Base-by-base conservation (phyloP, 2,113 vertebrate species). In the Gallinago paraguaiae region DNA sequence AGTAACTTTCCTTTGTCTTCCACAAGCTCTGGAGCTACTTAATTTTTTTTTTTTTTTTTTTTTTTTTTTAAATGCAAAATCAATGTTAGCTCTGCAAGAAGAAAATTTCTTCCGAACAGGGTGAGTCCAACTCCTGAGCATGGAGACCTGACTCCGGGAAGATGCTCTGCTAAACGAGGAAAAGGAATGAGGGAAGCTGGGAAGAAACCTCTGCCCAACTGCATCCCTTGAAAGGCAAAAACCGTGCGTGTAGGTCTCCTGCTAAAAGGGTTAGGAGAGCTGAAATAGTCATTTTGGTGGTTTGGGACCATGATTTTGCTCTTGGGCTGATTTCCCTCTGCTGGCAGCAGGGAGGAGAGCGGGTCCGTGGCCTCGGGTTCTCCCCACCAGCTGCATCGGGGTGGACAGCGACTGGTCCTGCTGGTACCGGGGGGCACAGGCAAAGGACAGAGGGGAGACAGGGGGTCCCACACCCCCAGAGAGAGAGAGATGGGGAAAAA, bases 361-460 rank as follows among this genome's bases (percentile, higher is more conserved):
- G 4, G 33, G 46, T 41, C 17, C 6, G 1, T 3, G 57, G 68
- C 51, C 27, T 31, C 10, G 0, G 28, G 60, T 18, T 68, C 27
- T 59, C 24, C 15, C 3, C 43, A 4, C 4, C 67, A 15, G 69
- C 46, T 14, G 17, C 10, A 1, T 3, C 1, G 0, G 4, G 3
- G n/a, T 3, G 4, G 37, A 2, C 16, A 6, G 46, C 1, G 1
- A 18, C 33, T 17, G 82, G 3, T 61, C 35, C 63, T 22, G 1
- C 57, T 10, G 56, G 5, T 8, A 2, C 41, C 46, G 3, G 24
- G 2, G 1, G 22, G 10, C 4, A 1, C 0, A 5, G 30, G 7
- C 1, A 15, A 9, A 20, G 18, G 13, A 45, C 1, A 0, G 27
- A 31, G 16, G 13, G 1, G 7, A 23, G 23, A 11, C 31, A 17